phyloP scores from a whole-genome alignment of 2,113 vertebrate species.

The Salminus brasiliensis region DNA sequence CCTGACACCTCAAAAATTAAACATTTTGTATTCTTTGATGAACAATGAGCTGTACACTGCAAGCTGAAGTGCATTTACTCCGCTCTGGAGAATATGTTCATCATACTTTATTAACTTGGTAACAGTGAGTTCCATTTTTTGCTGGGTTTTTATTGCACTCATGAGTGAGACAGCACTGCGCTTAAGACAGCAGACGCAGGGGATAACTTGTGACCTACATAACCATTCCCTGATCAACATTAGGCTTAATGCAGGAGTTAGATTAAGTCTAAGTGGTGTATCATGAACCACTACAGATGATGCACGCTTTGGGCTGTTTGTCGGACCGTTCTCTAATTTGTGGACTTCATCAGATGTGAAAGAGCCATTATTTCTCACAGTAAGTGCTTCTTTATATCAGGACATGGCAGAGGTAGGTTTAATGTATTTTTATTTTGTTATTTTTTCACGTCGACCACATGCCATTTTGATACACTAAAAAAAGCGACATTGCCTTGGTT shows the following conservation, averaged over 20 bases:
- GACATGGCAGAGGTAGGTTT: not conserved
- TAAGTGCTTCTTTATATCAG: not conserved
- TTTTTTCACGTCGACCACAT: not conserved
- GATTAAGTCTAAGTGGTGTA: not conserved
- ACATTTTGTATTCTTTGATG: conserved; percentile 11
- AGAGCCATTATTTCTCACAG: not conserved
- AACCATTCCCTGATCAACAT: not conserved
- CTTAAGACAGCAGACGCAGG: not conserved
- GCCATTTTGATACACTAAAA: not conserved
- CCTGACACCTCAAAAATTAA: conserved; percentile 23
- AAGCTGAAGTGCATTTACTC: not conserved
- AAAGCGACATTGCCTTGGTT: not conserved
- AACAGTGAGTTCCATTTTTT: not conserved
- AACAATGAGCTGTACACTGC: conserved; percentile 17
- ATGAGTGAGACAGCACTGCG: not conserved
- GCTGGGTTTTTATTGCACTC: not conserved
- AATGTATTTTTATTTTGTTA: not conserved
- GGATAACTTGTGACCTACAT: not conserved
- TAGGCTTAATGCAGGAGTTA: not conserved
- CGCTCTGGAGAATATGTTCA: not conserved
- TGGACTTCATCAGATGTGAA: not conserved
- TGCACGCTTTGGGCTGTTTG: not conserved
- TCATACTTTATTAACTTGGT: not conserved
- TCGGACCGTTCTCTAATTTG: not conserved
- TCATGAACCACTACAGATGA: not conserved